A percentile compares a stretch with the other conserved stretches of the same genome.
These are phyloP conservation scores for Onychostruthus taczanowskii DNA, from an alignment of 2,113 vertebrate species.

Conservation along the genomic window DNA sequence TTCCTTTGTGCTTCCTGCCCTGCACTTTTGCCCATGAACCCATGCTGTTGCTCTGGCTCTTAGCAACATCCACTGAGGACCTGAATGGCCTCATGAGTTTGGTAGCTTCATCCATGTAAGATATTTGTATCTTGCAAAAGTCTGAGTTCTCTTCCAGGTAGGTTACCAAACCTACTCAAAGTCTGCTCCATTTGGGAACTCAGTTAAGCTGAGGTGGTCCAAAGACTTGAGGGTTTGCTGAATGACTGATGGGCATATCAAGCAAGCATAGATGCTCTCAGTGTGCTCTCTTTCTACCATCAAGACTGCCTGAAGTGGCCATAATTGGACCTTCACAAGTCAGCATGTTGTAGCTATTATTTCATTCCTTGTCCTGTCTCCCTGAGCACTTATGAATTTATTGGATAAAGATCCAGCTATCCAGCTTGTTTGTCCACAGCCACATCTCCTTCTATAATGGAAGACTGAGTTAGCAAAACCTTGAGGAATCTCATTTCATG, in stretches of 20 bases:
- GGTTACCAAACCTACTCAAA: not conserved
- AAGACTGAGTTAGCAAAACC: not conserved
- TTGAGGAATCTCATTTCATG: not conserved
- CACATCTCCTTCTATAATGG: not conserved
- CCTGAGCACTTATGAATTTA: not conserved
- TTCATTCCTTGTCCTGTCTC: not conserved
- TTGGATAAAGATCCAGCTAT: not conserved
- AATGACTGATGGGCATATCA: not conserved
- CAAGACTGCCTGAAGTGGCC: not conserved
- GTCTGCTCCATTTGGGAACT: not conserved
- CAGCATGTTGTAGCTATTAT: not conserved
- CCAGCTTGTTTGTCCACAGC: rapidly evolving
- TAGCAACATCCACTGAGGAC: not conserved
- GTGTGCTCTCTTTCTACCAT: not conserved
- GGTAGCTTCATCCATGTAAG: not conserved
- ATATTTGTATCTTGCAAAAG: not conserved
- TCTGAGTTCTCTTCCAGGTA: not conserved
- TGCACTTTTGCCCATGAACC: not conserved
- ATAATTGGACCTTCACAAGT: not conserved
- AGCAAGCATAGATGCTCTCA: not conserved
- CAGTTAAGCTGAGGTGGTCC: rapidly evolving
- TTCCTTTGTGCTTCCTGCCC: not conserved
- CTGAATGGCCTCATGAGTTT: not conserved
- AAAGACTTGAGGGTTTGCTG: not conserved
- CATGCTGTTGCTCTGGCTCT: not conserved